phyloP scores from a whole-genome alignment of 2,797 vertebrate species.

The Megalops cyprinoides region DNA sequence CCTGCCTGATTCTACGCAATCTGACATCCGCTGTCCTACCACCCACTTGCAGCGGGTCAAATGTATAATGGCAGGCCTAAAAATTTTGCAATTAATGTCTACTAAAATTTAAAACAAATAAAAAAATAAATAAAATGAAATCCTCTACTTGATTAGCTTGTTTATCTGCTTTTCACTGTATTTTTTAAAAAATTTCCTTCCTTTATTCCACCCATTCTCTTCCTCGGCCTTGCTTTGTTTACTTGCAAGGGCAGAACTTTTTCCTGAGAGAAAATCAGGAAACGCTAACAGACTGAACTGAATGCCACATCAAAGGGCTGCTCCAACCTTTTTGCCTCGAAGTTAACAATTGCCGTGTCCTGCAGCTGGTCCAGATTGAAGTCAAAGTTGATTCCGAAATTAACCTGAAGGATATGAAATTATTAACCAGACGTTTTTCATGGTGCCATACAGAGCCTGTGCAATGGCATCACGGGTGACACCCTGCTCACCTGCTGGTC shows the following conservation, averaged over 20 bases:
- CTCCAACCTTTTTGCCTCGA: slow-evolving; percentile 80
- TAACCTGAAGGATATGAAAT: slow-evolving; percentile 68
- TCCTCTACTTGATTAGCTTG: not conserved
- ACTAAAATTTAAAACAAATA: too few species aligned
- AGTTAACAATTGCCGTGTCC: slow-evolving; percentile 71
- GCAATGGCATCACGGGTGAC: not conserved
- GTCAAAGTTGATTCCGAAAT: slow-evolving; percentile 84
- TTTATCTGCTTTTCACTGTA: not conserved
- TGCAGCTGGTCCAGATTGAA: slow-evolving; percentile 81
- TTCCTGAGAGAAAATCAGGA: not conserved
- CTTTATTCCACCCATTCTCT: not conserved
- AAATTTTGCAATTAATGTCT: too few species aligned
- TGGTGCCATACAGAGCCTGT: not conserved
- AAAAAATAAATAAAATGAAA: not conserved
- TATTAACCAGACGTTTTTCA: not conserved
- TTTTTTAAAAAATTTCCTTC: not conserved
- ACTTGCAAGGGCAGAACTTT: not conserved
- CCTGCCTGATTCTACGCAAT: not conserved
- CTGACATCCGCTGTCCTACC: not conserved
- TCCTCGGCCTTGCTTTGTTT: not conserved
- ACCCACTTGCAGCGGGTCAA: slow-evolving; percentile 1
- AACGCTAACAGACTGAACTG: not conserved
- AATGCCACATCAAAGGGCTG: not conserved
- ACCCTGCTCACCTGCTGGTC: slow-evolving; percentile 71
- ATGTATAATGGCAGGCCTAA: too few species aligned